These are phyloP conservation scores for Stratiomys singularior DNA, from an alignment of 2,888 invertebrate genomes.

Conservation along the genomic window DNA sequence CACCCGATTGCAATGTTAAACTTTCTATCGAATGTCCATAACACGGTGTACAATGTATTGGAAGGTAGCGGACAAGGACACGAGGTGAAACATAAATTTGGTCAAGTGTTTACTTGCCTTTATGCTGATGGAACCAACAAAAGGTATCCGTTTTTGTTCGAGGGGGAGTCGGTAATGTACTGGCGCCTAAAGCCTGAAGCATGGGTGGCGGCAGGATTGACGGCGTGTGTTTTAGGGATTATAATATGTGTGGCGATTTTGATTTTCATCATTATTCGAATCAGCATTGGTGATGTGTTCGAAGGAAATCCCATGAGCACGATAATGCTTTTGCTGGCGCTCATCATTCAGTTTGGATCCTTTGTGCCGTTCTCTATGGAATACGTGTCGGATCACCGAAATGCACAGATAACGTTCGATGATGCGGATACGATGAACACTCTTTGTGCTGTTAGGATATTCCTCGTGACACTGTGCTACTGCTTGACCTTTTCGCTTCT, in stretches of 20 bases:
- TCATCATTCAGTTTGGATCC: slow-evolving; percentile 67
- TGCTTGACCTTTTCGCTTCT: slow-evolving; percentile 73
- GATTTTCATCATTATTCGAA: slow-evolving; percentile 73
- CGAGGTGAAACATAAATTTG: slow-evolving; percentile 63
- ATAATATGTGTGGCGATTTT: slow-evolving; percentile 73
- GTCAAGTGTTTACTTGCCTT: slow-evolving; percentile 64
- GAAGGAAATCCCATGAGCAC: slow-evolving; percentile 74
- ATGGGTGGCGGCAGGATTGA: slow-evolving; percentile 73
- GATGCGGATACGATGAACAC: slow-evolving; percentile 63
- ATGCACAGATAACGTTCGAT: slow-evolving; percentile 63
- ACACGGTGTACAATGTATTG: slow-evolving; percentile 61
- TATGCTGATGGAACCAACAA: slow-evolving; percentile 60
- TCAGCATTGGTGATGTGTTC: slow-evolving; percentile 72
- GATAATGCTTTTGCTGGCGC: slow-evolving; percentile 65
- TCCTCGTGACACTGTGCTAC: slow-evolving; percentile 71
- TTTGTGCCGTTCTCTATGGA: slow-evolving; percentile 68
- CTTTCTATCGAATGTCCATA: slow-evolving; percentile 63
- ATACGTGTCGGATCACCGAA: slow-evolving; percentile 63
- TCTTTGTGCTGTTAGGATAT: slow-evolving; percentile 70
- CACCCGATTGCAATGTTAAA: slow-evolving; percentile 63
- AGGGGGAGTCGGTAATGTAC: slow-evolving; percentile 64
- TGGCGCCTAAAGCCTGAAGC: slow-evolving; percentile 64
- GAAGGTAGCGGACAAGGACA: slow-evolving; percentile 61
- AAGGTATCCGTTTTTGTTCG: slow-evolving; percentile 62
- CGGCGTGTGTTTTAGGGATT: slow-evolving; percentile 74